phyloP scores from a whole-genome alignment of 2,113 vertebrate species.

The Lophochroa leadbeateri region DNA sequence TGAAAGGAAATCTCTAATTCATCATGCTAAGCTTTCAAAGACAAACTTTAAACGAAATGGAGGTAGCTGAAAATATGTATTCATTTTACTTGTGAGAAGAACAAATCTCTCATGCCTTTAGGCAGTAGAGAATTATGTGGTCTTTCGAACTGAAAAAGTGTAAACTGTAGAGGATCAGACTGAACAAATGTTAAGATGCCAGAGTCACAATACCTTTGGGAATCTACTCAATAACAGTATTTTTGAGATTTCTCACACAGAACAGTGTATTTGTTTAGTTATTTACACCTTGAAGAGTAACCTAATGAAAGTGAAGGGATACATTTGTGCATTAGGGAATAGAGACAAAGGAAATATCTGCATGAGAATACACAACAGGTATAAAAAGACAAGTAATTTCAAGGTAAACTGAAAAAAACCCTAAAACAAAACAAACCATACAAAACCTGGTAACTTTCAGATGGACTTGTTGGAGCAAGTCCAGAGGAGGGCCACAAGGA shows the following conservation, averaged over 20 bases:
- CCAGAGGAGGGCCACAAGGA: neutral
- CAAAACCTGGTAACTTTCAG: neutral
- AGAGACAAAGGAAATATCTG: neutral
- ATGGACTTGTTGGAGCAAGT: neutral
- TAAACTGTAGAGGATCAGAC: constrained; percentile 24
- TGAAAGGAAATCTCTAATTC: constrained; percentile 44
- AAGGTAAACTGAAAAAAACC: neutral
- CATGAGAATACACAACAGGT: neutral
- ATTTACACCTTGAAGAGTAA: constrained; percentile 18
- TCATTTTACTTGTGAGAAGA: constrained; percentile 59
- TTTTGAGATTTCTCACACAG: constrained; percentile 1
- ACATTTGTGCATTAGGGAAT: neutral
- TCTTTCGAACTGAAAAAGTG: constrained; percentile 23
- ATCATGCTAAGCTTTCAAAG: constrained; percentile 45
- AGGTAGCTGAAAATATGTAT: constrained; percentile 54
- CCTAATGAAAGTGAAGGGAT: neutral
- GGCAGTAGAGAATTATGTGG: constrained; percentile 32
- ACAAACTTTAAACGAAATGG: constrained; percentile 61
- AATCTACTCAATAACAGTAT: constrained; percentile 9
- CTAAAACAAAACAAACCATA: too few species aligned
- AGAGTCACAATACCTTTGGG: neutral
- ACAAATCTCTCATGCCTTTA: constrained; percentile 38
- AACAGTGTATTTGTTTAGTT: neutral
- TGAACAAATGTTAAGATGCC: constrained; percentile 53
- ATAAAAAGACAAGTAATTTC: neutral